These are phyloP conservation scores for Nyctalus aviator DNA, from an alignment of 2,797 vertebrate genomes.

Conservation along the genomic window DNA sequence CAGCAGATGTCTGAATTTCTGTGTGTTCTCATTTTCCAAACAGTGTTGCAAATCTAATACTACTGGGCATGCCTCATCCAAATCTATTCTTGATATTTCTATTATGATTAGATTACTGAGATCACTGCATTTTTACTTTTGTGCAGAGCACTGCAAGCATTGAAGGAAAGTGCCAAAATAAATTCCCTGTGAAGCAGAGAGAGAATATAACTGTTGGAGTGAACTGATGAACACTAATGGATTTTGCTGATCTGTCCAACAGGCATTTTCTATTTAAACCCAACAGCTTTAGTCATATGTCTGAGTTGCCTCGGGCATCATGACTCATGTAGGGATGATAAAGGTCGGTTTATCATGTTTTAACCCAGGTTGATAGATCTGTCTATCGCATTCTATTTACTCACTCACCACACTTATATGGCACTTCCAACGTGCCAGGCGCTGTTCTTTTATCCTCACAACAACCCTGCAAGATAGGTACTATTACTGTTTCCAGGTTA, in stretches of 20 bases:
- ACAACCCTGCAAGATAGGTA: not conserved
- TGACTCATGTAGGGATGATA: not conserved
- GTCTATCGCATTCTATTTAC: not conserved
- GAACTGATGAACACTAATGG: not conserved
- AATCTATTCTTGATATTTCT: conserved; percentile 26
- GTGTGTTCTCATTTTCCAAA: not conserved
- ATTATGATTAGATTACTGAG: conserved; percentile 31
- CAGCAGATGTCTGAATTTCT: not conserved
- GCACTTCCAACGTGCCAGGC: fast-evolving
- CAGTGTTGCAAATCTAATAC: not conserved
- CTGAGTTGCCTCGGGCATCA: not conserved
- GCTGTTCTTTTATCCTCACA: not conserved
- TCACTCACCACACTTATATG: not conserved
- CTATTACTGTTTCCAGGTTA: not conserved
- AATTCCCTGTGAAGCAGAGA: not conserved
- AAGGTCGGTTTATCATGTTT: not conserved
- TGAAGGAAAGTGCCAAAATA: not conserved
- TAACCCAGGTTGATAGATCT: not conserved
- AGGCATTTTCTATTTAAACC: not conserved
- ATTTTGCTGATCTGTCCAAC: not conserved
- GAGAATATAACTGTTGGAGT: too few relatives aligned
- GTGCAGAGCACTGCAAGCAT: not conserved
- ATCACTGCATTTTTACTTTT: not conserved
- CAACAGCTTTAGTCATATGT: not conserved
- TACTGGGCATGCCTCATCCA: not conserved